Conservation (phyloP, 1,140 invertebrate species). For the Hermetia illucens region DNA sequence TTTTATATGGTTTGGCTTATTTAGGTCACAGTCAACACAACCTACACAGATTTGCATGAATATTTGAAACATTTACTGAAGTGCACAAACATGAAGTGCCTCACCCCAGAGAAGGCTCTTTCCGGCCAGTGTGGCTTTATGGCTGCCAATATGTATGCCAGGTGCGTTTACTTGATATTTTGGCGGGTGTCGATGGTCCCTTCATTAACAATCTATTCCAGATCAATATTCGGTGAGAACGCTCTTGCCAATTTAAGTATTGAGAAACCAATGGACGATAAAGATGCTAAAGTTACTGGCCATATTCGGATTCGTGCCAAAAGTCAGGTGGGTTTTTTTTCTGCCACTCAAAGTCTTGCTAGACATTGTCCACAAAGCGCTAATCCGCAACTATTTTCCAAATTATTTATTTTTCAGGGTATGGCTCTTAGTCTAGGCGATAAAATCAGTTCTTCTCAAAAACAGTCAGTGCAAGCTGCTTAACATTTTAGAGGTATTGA, state of each 20-base stretch:
- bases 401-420: conserved; percentile 45
- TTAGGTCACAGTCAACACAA: conserved; percentile 87
- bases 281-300: conserved; percentile 79
- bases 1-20: too few relatives aligned
- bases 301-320: conserved; percentile 96
- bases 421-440: conserved; percentile 94
- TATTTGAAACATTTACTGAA: conserved; percentile 87
- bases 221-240: conserved; percentile 98
- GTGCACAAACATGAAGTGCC: conserved; percentile 97
- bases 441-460: conserved; percentile 91
- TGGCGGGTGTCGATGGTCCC: not conserved
- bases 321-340: conserved; percentile 59
- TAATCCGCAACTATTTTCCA: conserved; percentile 2
- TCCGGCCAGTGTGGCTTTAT: conserved; percentile 96
- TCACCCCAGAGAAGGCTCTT: conserved; percentile 91
- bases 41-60: conserved; percentile 80
- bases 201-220: conserved; percentile 7
- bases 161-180: conserved; percentile 12
- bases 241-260: conserved; percentile 96
- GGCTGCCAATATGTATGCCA: conserved; percentile 98
- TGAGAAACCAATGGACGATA: conserved; percentile 83
- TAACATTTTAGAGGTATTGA: too few relatives aligned
- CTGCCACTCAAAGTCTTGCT: not conserved
- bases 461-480: conserved; percentile 45
- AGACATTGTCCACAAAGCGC: not conserved